Evolutionary conservation across 2,888 invertebrate species (phyloP), one percentile per base, ranked within the genome.

Genomic region (Tetragonisca angustula): DNA sequence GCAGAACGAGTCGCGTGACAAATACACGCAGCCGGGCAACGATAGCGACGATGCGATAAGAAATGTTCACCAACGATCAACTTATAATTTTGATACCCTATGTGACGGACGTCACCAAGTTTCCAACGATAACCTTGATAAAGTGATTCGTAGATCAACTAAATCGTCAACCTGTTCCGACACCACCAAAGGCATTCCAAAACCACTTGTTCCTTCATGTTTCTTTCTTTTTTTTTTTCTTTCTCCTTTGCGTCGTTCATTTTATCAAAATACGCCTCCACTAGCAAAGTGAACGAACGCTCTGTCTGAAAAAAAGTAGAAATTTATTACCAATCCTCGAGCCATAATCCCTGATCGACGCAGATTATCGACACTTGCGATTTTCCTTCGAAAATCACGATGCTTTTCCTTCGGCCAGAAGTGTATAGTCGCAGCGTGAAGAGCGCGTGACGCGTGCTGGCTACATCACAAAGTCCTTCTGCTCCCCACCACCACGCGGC

Each of bases 361-460:
- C 17, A 43, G 43, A 43, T 4, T 6, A 32, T 9, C 4, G 17
- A 50, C 68, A 68, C 50, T 11, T 24, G 17, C 9, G 24, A 27
- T 11, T 32, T 43, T 52, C 67, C 69, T 52, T 27, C 21, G 5
- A 43, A 85, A 82, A 79, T 82, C 76, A 50, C 75, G 72, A 56
- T 62, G 71, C 76, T 77, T 74, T 70, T 61, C 74, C 83, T 50
- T 79, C 76, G 82, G 86, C 83, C 83, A 81, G 78, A 70, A 79
- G 79, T 71, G 72, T 83, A 76, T 82, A 87, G 85, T 85, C 86
- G 79, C 78, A 81, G 85, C 90, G 84, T 81, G 88, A 81, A 85
- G 83, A 90, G 85, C 88, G 91, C 91, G 89, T 90, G 91, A 92
- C 90, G 91, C 90, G 90, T 87, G 88, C 87, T 84, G 90, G 87